phyloP scores from a whole-genome alignment of 2,797 vertebrate genomes.

The Mustela erminea region DNA sequence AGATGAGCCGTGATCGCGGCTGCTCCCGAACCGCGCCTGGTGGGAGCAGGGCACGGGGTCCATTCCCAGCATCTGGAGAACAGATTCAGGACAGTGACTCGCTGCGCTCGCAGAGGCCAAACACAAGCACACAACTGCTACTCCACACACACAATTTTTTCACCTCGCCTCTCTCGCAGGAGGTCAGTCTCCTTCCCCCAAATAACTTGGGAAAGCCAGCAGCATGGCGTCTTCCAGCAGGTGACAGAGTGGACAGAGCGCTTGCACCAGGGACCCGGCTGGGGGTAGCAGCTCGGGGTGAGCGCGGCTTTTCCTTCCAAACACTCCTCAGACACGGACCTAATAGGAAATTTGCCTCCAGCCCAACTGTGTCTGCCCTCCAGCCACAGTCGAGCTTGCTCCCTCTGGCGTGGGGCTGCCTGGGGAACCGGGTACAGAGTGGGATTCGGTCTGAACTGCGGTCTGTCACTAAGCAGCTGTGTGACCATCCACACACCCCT shows the following conservation, averaged over 20 bases:
- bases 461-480: neutral
- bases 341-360: neutral
- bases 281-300: neutral
- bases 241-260: neutral
- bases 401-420: neutral
- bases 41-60: neutral
- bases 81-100: neutral
- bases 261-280: neutral
- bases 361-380: neutral
- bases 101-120: neutral
- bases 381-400: neutral
- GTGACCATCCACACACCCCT: neutral
- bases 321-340: neutral
- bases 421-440: neutral
- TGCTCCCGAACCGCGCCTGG: neutral
- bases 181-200: neutral
- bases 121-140: neutral
- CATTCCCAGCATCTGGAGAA: neutral
- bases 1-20: neutral
- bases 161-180: neutral
- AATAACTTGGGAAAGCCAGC: conserved; percentile 39
- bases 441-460: neutral
- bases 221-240: neutral
- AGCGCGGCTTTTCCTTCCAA: conserved; percentile 5
- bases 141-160: neutral